These are phyloP conservation scores for Agelaius phoeniceus DNA, from an alignment of 2,113 vertebrate species.

Conservation along the genomic window DNA sequence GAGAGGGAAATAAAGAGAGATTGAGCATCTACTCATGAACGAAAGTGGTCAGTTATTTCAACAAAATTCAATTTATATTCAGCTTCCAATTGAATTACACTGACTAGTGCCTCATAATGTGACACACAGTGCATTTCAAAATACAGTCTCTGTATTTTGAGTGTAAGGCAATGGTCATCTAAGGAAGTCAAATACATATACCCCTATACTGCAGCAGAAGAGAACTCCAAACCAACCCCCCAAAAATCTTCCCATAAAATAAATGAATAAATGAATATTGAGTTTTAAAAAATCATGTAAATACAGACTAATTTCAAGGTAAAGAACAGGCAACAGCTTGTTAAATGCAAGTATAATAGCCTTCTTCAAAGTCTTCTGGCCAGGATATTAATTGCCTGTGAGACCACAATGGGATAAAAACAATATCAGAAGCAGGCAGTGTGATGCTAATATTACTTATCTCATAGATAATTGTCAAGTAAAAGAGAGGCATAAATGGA, in stretches of 20 bases:
- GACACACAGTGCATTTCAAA: not conserved
- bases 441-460: not conserved
- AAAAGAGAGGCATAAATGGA: not conserved
- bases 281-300: not conserved
- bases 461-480: not conserved
- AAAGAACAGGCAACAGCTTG: not conserved
- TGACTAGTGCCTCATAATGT: not conserved
- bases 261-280: not conserved
- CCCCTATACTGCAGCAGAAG: not conserved
- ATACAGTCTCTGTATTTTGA: not conserved
- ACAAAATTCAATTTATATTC: not conserved
- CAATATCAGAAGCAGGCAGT: not conserved
- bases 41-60: not conserved
- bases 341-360: not conserved
- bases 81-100: not conserved
- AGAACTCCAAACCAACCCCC: rapidly evolving
- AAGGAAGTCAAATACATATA: not conserved
- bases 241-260: rapidly evolving
- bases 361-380: not conserved
- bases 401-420: not conserved
- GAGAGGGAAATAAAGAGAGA: not conserved
- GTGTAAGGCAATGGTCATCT: not conserved
- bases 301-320: not conserved
- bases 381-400: not conserved
- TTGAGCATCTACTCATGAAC: not conserved